These are phyloP conservation scores for Lithosia quadra DNA, from an alignment of 2,888 invertebrate genomes.

Conservation along the genomic window DNA sequence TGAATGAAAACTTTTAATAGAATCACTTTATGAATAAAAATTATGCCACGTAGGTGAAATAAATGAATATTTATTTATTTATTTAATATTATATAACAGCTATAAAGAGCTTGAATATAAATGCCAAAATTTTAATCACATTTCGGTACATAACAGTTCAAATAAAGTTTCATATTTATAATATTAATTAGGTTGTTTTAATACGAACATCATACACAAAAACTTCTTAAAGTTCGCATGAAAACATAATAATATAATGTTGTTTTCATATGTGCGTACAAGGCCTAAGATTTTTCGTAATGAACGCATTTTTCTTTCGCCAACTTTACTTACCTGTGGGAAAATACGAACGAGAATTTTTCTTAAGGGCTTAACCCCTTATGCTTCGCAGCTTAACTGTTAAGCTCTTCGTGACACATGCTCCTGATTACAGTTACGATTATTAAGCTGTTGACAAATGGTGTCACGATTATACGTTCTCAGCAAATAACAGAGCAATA, in stretches of 20 bases:
- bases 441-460: slow-evolving; percentile 44
- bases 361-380: slow-evolving; percentile 33
- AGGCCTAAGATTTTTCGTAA: slow-evolving; percentile 6
- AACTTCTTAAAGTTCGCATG: not conserved
- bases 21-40: too few species aligned
- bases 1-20: too few species aligned
- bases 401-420: slow-evolving; percentile 44
- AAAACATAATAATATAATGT: not conserved
- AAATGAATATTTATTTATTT: too few species aligned
- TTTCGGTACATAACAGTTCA: too few species aligned
- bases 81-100: too few species aligned
- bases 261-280: not conserved
- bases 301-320: slow-evolving; percentile 13
- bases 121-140: too few species aligned
- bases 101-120: too few species aligned
- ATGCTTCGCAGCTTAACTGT: slow-evolving; percentile 39
- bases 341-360: slow-evolving; percentile 37
- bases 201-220: too few species aligned
- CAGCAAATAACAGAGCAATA: slow-evolving; percentile 10
- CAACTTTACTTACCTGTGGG: slow-evolving; percentile 15
- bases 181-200: too few species aligned
- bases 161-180: too few species aligned
- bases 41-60: too few species aligned
- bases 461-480: slow-evolving; percentile 16
- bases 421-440: slow-evolving; percentile 43